Conservation (phyloP, 2,113 vertebrate species). For the Amazona guildingii region DNA sequence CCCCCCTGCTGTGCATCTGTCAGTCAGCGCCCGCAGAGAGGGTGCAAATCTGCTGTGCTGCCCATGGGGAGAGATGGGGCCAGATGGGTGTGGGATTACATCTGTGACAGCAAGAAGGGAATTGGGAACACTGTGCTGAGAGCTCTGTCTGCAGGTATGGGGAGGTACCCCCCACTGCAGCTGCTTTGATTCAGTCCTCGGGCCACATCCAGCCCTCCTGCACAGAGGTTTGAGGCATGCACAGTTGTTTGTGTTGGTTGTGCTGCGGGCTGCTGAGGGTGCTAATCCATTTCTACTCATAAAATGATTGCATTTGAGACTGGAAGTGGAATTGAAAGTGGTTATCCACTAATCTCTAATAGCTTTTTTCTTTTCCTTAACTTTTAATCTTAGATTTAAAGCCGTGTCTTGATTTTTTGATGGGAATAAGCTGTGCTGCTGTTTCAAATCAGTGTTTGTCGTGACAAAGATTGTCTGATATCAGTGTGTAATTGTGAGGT, state of each 20-base stretch:
- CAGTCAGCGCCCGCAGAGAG: neutral
- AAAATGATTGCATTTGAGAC: neutral
- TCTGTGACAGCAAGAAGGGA: rapidly evolving
- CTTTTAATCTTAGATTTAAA: neutral
- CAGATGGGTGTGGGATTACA: neutral
- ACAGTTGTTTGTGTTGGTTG: neutral
- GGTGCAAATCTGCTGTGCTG: neutral
- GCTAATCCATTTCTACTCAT: neutral
- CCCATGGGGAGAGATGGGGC: neutral
- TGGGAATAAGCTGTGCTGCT: neutral
- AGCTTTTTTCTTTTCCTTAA: neutral
- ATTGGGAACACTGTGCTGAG: neutral
- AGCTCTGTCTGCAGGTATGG: rapidly evolving
- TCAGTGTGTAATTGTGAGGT: neutral
- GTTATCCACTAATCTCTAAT: neutral
- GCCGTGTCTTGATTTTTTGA: rapidly evolving
- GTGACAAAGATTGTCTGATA: neutral
- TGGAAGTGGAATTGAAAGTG: neutral
- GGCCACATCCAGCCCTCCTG: neutral
- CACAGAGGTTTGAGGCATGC: rapidly evolving
- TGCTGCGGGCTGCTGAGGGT: neutral
- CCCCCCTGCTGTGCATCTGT: neutral
- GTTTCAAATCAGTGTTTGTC: neutral
- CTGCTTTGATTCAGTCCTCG: rapidly evolving
- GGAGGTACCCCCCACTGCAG: rapidly evolving